Base-by-base conservation (phyloP, 2,797 vertebrate species). In the Chelonia mydas region DNA sequence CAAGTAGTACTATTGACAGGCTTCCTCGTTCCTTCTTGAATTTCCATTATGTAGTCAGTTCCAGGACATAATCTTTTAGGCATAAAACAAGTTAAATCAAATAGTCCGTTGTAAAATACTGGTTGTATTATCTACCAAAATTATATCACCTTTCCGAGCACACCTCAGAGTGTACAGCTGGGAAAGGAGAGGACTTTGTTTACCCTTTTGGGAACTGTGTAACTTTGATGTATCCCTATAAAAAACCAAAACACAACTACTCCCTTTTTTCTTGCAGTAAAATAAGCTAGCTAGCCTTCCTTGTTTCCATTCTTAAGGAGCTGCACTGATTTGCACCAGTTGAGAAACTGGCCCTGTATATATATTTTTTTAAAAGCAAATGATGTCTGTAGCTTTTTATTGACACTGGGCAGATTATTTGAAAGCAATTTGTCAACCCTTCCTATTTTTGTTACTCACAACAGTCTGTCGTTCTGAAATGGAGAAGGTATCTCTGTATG, bases 151-250 rank as follows among this genome's bases (percentile, higher is more conserved):
- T 96, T 95, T 95, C 88, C 91, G 13, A 95, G 49, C 94, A 95
- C 76, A 79, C 83, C 95, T 90, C 84, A 95, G 89, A 94, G 94
- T 91, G 88, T 41, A 88, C 94, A 95, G 78, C 81, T 77, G 89
- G 84, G 84, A 95, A 59, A 57, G 90, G 80, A 86, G 78, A 90
- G 51, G 28, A 12, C 79, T 95, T 80, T 94, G 83, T 97, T 90
- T 92, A 88, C 93, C 96, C 96, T 95, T 96, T 84, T 49, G 88
- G 91, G 37, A 23, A 93, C 86, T 87, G 90, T 53, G 6, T 96
- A 93, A 90, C 91, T 97, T 95, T 87, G 41, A 23, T 87, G 55
- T 88, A 83, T 68, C 84, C 92, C 90, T 96, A 11, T 76, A 47
- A 45, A 76, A 76, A 76, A 57, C 4, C 41, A 77, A 47, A 47